Evolutionary conservation across 1,140 invertebrate genomes (phyloP), one percentile per base, ranked within the genome.

Genomic region (Bombyx mori): DNA sequence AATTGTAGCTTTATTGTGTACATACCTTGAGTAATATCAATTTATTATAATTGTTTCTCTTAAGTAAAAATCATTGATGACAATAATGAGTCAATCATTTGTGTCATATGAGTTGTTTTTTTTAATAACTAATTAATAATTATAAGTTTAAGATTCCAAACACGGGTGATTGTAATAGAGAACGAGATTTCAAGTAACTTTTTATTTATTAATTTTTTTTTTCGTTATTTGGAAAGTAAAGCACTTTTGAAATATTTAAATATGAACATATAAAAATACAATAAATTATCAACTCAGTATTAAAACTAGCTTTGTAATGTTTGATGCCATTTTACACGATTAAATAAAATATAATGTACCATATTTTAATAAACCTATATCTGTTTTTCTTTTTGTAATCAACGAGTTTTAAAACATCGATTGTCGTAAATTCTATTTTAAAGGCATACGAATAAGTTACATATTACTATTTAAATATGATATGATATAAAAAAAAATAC

Each of bases 241-340:
- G n/a, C 45, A 10, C 45, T 50, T 50, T 50, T 6, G 12, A 50
- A 18, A 50, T 50, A 12, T 10, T 49, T 18, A 49, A 50, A 50
- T 50, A 10, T 12, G 50, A 63, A 47, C 50, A 54, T 45, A 63
- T 42, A 47, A 42, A 54, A 43, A 54, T 6, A 42, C 42, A 43
- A 54, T 7, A 56, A 54, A 63, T 60, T 51, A 68, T 74, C 70
- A 65, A 72, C 70, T 71, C 82, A 83, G 80, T 86, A 86, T 86
- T 83, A 83, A 51, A 66, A 63, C 58, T 86, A 82, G 80, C 64
- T 77, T 63, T 74, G 52, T 80, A 81, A 67, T 79, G 63, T 68
- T 72, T 63, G 72, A 82, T 78, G 76, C 75, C 71, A 78, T 82
- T 77, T 68, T 72, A 77, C 69, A 72, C 54, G 58, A 68, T 66